Conservation (phyloP, 2,888 invertebrate species). For the Anaspis maculata region DNA sequence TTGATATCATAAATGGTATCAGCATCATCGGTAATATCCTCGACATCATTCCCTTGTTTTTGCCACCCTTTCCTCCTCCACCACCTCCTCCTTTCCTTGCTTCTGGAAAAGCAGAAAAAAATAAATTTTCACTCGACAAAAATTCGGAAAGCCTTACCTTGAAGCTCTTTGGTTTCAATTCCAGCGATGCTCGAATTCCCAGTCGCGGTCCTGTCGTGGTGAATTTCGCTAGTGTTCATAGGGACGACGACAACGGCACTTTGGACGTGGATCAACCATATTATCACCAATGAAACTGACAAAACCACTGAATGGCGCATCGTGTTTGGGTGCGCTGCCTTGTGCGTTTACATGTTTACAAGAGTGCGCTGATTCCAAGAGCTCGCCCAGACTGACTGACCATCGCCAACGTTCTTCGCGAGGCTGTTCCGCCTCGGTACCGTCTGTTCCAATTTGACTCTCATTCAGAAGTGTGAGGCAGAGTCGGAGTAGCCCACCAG, state of each 20-base stretch:
- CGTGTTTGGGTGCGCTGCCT: background rate
- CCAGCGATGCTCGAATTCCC: too few relatives aligned
- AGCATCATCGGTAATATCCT: conserved; percentile 58
- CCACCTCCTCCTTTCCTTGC: conserved; percentile 24
- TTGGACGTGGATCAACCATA: background rate
- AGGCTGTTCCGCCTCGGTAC: background rate
- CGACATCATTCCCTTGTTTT: conserved; percentile 47
- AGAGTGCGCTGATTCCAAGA: background rate
- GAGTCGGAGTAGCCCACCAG: too few relatives aligned
- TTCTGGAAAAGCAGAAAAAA: too few relatives aligned
- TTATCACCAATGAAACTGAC: background rate
- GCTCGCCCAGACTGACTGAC: background rate
- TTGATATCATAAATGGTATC: conserved; percentile 63
- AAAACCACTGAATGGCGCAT: background rate
- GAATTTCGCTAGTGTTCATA: too few relatives aligned
- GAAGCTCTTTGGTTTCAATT: too few relatives aligned
- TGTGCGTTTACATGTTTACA: background rate
- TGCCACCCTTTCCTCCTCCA: background rate
- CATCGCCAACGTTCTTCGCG: background rate
- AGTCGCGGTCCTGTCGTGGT: too few relatives aligned
- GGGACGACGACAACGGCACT: too few relatives aligned
- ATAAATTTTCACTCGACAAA: too few relatives aligned
- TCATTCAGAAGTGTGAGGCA: too few relatives aligned
- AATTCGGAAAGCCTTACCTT: too few relatives aligned
- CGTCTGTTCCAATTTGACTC: background rate